Evolutionary conservation across 2,797 vertebrate species (phyloP).

Genomic region (Ispidina lecontei): DNA sequence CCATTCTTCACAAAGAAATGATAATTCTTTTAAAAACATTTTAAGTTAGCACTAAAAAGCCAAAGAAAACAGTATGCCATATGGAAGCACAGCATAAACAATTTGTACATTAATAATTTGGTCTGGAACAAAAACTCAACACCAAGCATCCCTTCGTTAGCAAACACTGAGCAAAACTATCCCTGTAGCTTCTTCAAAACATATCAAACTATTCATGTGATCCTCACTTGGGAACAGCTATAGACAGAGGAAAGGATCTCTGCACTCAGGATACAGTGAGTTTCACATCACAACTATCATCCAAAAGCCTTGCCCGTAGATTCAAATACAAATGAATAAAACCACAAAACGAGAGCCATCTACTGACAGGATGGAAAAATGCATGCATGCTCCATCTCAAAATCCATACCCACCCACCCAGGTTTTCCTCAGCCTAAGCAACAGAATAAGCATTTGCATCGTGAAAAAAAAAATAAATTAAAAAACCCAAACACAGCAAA

Average conservation of each 20-base stretch:
- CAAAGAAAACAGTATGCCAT: background rate
- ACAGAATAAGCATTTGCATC: background rate
- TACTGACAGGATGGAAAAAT: background rate
- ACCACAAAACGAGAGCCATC: background rate
- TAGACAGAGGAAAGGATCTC: background rate
- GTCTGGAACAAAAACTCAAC: background rate
- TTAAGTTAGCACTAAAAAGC: background rate
- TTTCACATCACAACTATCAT: background rate
- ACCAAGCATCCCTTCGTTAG: background rate
- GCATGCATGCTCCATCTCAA: background rate
- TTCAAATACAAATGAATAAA: background rate
- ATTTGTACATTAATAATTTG: background rate
- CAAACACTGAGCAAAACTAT: accelerated
- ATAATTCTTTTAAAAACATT: background rate
- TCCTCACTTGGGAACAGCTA: background rate
- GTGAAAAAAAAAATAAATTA: background rate
- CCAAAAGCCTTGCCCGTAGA: background rate
- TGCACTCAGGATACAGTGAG: background rate
- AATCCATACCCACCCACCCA: background rate
- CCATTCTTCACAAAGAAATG: background rate
- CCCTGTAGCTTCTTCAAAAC: background rate
- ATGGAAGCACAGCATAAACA: background rate
- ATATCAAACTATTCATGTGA: background rate
- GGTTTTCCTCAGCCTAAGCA: background rate
- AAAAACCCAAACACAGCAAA: background rate